Evolutionary conservation across 2,797 vertebrate species (phyloP).

Genomic region (Crocodylus rhombifer): DNA sequence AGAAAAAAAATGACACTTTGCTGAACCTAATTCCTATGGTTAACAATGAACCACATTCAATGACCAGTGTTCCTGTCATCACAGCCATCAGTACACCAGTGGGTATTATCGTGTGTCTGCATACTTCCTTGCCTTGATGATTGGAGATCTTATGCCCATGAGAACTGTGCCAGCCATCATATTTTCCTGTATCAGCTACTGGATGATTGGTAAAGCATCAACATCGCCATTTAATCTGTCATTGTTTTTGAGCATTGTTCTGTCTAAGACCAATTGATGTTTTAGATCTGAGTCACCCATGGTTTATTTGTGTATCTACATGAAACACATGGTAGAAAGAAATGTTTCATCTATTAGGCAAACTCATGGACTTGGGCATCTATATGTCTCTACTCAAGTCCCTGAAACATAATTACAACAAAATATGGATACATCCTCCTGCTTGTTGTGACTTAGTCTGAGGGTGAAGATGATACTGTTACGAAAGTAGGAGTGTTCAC

Average conservation of each 20-base stretch:
- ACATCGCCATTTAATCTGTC: slow-evolving; percentile 41
- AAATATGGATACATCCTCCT: too few relatives aligned
- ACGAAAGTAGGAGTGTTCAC: too few relatives aligned
- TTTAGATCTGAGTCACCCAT: slow-evolving; percentile 1
- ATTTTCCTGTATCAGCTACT: slow-evolving; percentile 79
- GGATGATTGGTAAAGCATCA: slow-evolving; percentile 79
- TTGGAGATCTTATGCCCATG: slow-evolving; percentile 79
- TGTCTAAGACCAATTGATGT: background rate
- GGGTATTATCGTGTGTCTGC: slow-evolving; percentile 78
- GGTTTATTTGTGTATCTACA: background rate
- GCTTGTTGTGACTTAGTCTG: too few relatives aligned
- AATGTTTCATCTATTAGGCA: too few relatives aligned
- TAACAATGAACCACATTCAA: slow-evolving; percentile 43
- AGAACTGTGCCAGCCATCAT: slow-evolving; percentile 76
- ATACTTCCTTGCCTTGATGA: slow-evolving; percentile 77
- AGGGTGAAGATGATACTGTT: too few relatives aligned
- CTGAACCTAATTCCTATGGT: background rate
- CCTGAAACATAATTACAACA: too few relatives aligned
- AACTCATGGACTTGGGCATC: too few relatives aligned
- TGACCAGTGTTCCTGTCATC: slow-evolving; percentile 59
- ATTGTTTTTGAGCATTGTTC: background rate
- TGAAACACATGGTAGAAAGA: background rate
- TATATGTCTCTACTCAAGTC: too few relatives aligned
- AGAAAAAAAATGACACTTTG: background rate
- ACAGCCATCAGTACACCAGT: slow-evolving; percentile 78